A percentile compares a stretch with the other conserved stretches of the same genome.
These are phyloP conservation scores for Amphiprion clarkii DNA, from an alignment of 2,797 vertebrate genomes.

Conservation along the genomic window DNA sequence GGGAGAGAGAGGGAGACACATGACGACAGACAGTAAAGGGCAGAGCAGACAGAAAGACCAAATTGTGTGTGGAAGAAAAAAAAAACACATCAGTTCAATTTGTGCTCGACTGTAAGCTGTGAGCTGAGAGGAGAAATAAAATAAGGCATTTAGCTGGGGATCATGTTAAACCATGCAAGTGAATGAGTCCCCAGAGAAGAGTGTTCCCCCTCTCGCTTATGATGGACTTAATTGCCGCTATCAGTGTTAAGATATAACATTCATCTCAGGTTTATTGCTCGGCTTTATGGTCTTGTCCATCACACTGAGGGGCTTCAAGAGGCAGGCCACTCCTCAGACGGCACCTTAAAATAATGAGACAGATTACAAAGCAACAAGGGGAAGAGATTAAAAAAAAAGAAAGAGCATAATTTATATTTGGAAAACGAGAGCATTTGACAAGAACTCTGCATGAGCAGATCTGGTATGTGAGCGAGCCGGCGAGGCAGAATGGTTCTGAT, in stretches of 20 bases:
- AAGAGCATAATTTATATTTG: constrained; percentile 48
- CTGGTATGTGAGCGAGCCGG: constrained; percentile 37
- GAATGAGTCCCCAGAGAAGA: constrained; percentile 77
- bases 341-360: constrained; percentile 72
- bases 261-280: constrained; percentile 80
- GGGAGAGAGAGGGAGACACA: constrained; percentile 24
- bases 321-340: constrained; percentile 61
- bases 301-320: constrained; percentile 70
- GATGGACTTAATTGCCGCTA: constrained; percentile 85
- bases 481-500: constrained; percentile 51
- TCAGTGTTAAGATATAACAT: constrained; percentile 83
- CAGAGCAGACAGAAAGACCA: constrained; percentile 68
- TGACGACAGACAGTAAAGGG: constrained; percentile 69
- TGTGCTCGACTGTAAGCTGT: constrained; percentile 67
- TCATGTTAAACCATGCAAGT: constrained; percentile 78
- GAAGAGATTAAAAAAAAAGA: background rate
- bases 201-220: constrained; percentile 68
- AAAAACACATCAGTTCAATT: constrained; percentile 69
- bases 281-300: constrained; percentile 77
- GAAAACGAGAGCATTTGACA: constrained; percentile 43
- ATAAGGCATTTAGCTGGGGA: constrained; percentile 76
- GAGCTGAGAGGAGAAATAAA: constrained; percentile 74
- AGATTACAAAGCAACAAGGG: constrained; percentile 52
- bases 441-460: constrained; percentile 42
- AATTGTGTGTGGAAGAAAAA: constrained; percentile 50